A percentile compares a stretch with the other conserved stretches of the same genome.
phyloP scores from a whole-genome alignment of 2,113 vertebrate species.

The Athene cunicularia region DNA sequence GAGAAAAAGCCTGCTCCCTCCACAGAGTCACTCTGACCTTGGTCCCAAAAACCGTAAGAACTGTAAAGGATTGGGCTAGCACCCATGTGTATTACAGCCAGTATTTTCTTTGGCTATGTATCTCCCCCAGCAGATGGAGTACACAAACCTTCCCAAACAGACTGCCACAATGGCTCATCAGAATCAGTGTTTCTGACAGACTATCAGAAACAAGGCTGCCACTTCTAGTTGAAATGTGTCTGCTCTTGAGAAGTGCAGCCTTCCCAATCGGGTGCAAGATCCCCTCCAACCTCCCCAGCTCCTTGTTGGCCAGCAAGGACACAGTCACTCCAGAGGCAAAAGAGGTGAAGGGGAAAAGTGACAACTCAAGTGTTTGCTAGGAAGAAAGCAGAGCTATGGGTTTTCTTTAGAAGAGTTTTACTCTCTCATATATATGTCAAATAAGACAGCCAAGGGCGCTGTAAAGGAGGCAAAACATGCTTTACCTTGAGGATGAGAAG shows the following conservation, averaged over 20 bases:
- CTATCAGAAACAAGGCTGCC: background rate
- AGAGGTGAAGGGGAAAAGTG: background rate
- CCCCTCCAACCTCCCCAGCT: background rate
- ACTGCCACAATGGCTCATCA: background rate
- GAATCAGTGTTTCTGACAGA: background rate
- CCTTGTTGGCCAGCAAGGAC: background rate
- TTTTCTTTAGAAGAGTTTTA: background rate
- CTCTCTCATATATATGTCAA: background rate
- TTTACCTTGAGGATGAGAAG: conserved; percentile 86
- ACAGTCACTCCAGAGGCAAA: background rate
- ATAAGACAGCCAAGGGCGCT: background rate
- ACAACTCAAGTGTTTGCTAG: background rate
- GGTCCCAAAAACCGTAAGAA: background rate
- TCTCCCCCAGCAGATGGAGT: background rate
- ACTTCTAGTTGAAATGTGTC: background rate
- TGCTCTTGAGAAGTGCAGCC: background rate
- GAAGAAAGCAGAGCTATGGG: background rate
- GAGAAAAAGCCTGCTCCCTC: background rate
- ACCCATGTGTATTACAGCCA: rapidly evolving
- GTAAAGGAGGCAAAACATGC: background rate
- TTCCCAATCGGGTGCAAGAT: background rate
- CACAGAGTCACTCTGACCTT: background rate
- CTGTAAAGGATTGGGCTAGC: background rate
- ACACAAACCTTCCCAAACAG: background rate
- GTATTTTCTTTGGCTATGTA: background rate